Evolutionary conservation across 2,113 vertebrate genomes (phyloP), one percentile per base, ranked within the genome.

Genomic region (Machaerirhynchus nigripectus): DNA sequence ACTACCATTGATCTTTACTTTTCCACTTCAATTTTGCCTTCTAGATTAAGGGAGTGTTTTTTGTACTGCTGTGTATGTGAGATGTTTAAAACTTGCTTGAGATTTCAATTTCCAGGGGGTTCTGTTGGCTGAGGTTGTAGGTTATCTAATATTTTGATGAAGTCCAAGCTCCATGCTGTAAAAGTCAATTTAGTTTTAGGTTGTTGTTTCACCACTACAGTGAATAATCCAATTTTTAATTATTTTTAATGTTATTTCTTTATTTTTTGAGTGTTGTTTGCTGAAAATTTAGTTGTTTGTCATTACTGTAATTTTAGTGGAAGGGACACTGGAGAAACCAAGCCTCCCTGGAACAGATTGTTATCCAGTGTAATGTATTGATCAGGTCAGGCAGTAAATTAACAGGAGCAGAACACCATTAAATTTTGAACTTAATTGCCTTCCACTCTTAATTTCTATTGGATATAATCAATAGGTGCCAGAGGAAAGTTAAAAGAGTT

Each of bases 391-490:
- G 93, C 97, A 98, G 98, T 98, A 98, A 98, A 98, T 98, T 98
- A 98, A 97, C 96, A 97, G 87, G 96, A 97, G 94, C 86, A 97
- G 97, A 98, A 97, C 87, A 96, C 95, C 97, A 97, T 97, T 97
- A 98, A 96, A 98, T 98, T 98, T 98, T 97, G 98, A 98, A 98
- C 96, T 96, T 98, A 98, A 98, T 98, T 98, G 98, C 97, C 96
- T 98, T 98, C 97, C 96, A 89, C 97, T 98, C 97, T 98, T 98
- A 98, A 98, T 98, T 98, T 97, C 97, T 96, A 96, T 98, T 97
- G 96, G 96, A 97, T 97, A 95, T 96, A 95, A 98, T 98, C 98
- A 97, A 98, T 99, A 97, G 95, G 94, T 97, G 94, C 96, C 96
- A 97, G 91, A 96, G 87, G 96, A 98, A 98, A 98, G 98, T 97